phyloP scores from a whole-genome alignment of 1,140 invertebrate species.

The Acyrthosiphon pisum region DNA sequence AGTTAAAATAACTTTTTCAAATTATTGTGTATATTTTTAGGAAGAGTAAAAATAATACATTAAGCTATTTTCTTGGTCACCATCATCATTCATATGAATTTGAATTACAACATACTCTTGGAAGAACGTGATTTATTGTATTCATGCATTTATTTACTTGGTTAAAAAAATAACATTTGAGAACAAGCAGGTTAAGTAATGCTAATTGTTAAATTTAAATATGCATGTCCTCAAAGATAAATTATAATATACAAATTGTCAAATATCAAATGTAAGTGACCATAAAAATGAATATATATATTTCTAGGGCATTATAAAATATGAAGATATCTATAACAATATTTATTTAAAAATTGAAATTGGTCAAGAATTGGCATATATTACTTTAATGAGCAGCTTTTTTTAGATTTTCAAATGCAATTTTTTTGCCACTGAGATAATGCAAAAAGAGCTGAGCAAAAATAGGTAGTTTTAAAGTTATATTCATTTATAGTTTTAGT shows the following conservation, averaged over 20 bases:
- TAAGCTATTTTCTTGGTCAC: background rate
- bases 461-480: background rate
- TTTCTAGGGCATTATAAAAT: background rate
- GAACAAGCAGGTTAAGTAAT: constrained; percentile 22
- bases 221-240: constrained; percentile 2
- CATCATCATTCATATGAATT: background rate
- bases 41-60: background rate
- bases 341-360: background rate
- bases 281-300: constrained; percentile 14
- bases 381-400: background rate
- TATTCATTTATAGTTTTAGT: background rate
- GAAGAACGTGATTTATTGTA: background rate
- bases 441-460: background rate
- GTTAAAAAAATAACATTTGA: background rate
- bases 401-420: background rate
- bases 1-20: no score
- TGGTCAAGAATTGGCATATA: background rate
- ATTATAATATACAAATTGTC: background rate
- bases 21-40: background rate
- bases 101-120: background rate
- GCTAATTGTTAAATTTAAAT: background rate
- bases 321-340: background rate
- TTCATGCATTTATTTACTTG: background rate
- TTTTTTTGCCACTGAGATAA: background rate
- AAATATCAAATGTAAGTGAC: background rate